Base-by-base conservation (phyloP, 2,113 vertebrate species). In the Engystomops pustulosus region DNA sequence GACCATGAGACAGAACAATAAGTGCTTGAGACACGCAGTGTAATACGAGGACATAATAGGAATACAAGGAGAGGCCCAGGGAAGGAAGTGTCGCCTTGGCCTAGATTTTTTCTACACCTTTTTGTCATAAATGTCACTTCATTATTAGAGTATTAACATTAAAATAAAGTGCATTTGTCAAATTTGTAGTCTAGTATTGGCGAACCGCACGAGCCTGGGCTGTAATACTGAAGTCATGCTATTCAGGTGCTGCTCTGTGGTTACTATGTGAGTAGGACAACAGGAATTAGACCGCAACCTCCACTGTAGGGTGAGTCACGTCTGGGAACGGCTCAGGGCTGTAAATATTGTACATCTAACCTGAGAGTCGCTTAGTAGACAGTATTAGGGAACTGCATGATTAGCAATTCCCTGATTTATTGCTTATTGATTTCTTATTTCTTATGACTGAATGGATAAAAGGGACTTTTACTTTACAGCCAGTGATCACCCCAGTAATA, bases 41-140 rank as follows among this genome's bases (percentile, higher is more conserved):
- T 41, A 71, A 71, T 71, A 34, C 18, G 47, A 81, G 23, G 34
- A n/a, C 30, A 34, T 81, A 70, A 53, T 70, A 70, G 45, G 14
- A 70, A 70, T 69, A 70, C 47, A 53, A 53, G 55, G n/a, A 77
- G 20, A 77, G 30, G 18, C 10, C 11, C 23, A 27, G 38, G 41
- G 18, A 77, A 58, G 78, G 58, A 49, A 68, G 68, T 80, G 60
- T 47, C 27, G 10, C 60, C 15, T 68, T 65, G 55, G 27, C 58
- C 36, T n/a, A 4, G 20, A 8, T 3, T 1, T 11, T 15, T 27
- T 62, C 38, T 11, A 23, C 15, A 2, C 23, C 62, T 49, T 68
- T 32, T 68, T 68, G 34, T n/a, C 14, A 20, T 11, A 55, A 53
- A 55, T 77, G 10, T 53, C 71, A 74, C 41, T 25, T 41, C 18